These are phyloP conservation scores for Nomada hirtipes DNA, from an alignment of 2,888 invertebrate genomes.

Conservation along the genomic window DNA sequence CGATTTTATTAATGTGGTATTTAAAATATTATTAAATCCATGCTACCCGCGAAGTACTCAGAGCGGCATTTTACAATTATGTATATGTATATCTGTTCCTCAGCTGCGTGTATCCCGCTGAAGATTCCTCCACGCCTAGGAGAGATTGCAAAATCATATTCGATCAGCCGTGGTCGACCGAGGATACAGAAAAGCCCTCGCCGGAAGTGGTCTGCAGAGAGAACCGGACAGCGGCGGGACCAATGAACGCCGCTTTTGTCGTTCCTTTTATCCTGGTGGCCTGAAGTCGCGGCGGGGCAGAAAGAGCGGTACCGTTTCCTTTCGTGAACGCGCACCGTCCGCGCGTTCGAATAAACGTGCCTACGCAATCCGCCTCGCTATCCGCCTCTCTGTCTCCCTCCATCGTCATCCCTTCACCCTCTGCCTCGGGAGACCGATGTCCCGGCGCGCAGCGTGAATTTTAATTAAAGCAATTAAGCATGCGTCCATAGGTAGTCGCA, in stretches of 20 bases:
- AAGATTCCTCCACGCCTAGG: too few species aligned
- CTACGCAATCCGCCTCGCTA: conserved; percentile 24
- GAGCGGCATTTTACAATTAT: too few species aligned
- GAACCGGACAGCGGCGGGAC: conserved; percentile 30
- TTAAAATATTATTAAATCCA: too few species aligned
- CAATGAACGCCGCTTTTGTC: conserved; percentile 36
- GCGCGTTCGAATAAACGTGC: conserved; percentile 55
- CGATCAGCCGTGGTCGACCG: not conserved
- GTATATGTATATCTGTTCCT: too few species aligned
- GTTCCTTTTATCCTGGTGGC: conserved; percentile 25
- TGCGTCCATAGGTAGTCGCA: conserved; percentile 78
- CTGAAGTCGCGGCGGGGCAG: conserved; percentile 36
- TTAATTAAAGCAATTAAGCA: conserved; percentile 83
- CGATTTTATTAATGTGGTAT: too few species aligned
- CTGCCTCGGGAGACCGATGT: conserved; percentile 56
- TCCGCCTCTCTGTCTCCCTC: not conserved
- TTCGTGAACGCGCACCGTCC: conserved; percentile 39
- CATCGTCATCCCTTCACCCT: not conserved
- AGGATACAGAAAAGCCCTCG: conserved; percentile 31
- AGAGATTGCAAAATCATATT: not conserved
- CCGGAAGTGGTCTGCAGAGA: conserved; percentile 39
- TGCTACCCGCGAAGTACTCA: too few species aligned
- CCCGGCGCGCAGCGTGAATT: conserved; percentile 79
- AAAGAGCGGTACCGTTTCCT: conserved; percentile 60
- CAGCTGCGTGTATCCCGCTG: too few species aligned